Evolutionary conservation across 2,888 invertebrate species (phyloP), one percentile per base, ranked within the genome.

Genomic region (Melipona bicolor): DNA sequence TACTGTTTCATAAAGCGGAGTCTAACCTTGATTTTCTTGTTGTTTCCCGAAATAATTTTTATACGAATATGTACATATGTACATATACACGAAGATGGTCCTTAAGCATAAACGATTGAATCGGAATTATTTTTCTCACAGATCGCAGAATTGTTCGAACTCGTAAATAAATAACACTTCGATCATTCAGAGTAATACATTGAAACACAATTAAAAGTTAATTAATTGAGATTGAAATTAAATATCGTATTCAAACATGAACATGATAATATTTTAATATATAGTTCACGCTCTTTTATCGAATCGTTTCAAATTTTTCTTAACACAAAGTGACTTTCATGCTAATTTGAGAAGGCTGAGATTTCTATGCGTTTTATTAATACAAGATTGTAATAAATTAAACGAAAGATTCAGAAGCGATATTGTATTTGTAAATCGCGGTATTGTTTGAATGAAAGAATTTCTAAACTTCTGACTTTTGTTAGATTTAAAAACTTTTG

Each of bases 41-140:
- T 59, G 74, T 74, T 79, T 69, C 59, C 65, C 36, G 52, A 71
- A 17, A 62, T 71, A 67, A 76, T 75, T 75, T 77, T 79, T 79
- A 82, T 83, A 80, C 62, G 68, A 79, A 68, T 62, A 61, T 79
- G 79, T 71, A 80, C 43, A 78, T 59, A 78, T 67, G 64, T 64
- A 62, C 49, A 50, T 59, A 64, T 64, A 13, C 64, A 65, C n/a
- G 36, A 43, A n/a, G 64, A 15, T n/a, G 64, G n/a, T 65, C 43
- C 64, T 36, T 21, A 36, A 9, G 17, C 15, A 65, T n/a, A 36
- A 43, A 9, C 15, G 19, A 24, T 67, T 17, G n/a, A n/a, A 17
- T 15, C n/a, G 6, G 2, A 49, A 67, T 43, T 49, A 17, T 49
- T 67, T 49, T 11, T 17, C 43, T 65, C 43, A 21, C 27, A 32